Evolutionary conservation across 2,113 vertebrate genomes (phyloP).

Genomic region (Eolophus roseicapilla): DNA sequence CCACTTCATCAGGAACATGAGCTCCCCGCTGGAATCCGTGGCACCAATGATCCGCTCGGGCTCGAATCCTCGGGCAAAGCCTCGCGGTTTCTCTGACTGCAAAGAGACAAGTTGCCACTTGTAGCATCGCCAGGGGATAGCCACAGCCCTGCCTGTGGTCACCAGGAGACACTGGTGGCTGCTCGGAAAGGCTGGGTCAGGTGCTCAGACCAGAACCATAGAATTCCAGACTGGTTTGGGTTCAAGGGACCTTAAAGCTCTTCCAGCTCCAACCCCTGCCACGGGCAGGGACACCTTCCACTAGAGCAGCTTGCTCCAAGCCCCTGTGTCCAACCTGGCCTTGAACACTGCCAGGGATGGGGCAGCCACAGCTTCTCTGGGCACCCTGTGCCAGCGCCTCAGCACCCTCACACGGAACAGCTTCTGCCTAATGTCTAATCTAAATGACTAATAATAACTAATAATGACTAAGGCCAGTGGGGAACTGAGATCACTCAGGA

Average conservation of each 20-base stretch:
- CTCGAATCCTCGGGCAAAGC: slow-evolving; percentile 92
- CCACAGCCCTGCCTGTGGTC: not conserved
- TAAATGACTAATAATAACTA: not conserved
- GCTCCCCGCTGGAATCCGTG: slow-evolving; percentile 98
- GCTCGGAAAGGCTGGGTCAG: not conserved
- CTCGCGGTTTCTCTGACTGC: slow-evolving; percentile 92
- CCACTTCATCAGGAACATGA: slow-evolving; percentile 99
- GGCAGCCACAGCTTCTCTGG: not conserved
- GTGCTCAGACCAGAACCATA: fast-evolving
- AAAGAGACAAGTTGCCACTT: not conserved
- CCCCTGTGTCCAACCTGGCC: no score
- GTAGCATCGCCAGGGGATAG: not conserved
- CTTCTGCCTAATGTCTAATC: not conserved
- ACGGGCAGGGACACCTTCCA: not conserved
- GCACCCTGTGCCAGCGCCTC: not conserved
- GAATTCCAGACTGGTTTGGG: not conserved
- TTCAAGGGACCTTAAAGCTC: not conserved
- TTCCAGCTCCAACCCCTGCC: not conserved
- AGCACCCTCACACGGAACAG: not conserved
- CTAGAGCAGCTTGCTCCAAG: not conserved
- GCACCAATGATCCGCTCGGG: slow-evolving; percentile 97
- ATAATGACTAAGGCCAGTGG: fast-evolving
- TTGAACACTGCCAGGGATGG: no score
- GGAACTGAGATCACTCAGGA: not conserved
- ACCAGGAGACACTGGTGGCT: not conserved